A percentile compares a stretch with the other conserved stretches of the same genome.
phyloP scores from a whole-genome alignment of 2,888 invertebrate genomes.

The Capitulum mitella region DNA sequence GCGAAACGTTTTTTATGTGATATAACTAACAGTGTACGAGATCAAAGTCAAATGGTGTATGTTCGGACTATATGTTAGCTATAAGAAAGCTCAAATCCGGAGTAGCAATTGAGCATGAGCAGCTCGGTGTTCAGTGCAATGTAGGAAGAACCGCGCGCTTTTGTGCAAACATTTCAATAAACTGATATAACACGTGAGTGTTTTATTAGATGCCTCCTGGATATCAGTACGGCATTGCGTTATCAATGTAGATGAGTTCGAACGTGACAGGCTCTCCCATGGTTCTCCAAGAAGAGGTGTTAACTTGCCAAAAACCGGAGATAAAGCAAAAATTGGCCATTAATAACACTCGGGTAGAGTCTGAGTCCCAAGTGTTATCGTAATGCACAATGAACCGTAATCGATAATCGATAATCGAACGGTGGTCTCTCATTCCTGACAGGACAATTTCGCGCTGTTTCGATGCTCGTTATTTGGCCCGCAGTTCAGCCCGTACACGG shows the following conservation, averaged over 20 bases:
- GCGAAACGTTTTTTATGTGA: not conserved
- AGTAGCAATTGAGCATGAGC: not conserved
- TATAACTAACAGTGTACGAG: slow-evolving; percentile 11
- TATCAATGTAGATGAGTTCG: not conserved
- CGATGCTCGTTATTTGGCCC: too few relatives aligned
- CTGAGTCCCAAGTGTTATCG: too few relatives aligned
- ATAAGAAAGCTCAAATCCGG: not conserved
- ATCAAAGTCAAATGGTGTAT: not conserved
- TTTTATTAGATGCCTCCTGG: not conserved
- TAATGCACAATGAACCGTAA: too few relatives aligned
- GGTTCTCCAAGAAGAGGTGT: not conserved
- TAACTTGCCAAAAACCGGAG: not conserved
- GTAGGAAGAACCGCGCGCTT: not conserved
- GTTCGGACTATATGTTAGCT: not conserved
- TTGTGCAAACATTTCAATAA: not conserved
- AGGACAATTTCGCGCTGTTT: too few relatives aligned
- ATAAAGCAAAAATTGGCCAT: too few relatives aligned
- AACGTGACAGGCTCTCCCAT: not conserved
- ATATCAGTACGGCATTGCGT: not conserved
- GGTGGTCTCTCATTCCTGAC: too few relatives aligned
- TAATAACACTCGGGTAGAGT: too few relatives aligned
- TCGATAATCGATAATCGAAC: too few relatives aligned
- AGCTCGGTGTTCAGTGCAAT: not conserved
- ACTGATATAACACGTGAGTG: not conserved
- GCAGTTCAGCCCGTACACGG: too few relatives aligned